Base-by-base conservation (phyloP, 1,140 invertebrate species). In the Eriocheir sinensis region DNA sequence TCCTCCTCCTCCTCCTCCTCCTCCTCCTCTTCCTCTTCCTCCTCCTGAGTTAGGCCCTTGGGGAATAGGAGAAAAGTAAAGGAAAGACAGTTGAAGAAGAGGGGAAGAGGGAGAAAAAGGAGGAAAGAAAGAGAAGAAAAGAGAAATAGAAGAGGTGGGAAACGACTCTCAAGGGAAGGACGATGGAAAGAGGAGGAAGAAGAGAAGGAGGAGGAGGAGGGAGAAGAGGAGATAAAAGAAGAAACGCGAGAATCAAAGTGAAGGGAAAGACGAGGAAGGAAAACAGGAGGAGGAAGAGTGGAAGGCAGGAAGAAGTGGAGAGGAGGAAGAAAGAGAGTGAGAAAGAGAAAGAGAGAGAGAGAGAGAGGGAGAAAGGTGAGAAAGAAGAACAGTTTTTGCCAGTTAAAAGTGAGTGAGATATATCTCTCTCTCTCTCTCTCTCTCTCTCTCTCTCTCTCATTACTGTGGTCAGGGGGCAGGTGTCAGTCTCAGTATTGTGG, bases 401-500 rank as follows among this genome's bases (percentile, higher is more conserved):
- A n/a, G 21, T 8, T 72, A 17, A n/a, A n/a, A 72, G 60, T 72
- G 8, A n/a, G n/a, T n/a, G 27, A n/a, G 60, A n/a, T 72, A 21
- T 72, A 21, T 72, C 60, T 72, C 60, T 72, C 60, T 72, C 60
- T 72, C 60, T 72, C 60, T 72, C 60, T 72, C 60, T 72, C 60
- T 72, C 60, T 72, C 60, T 72, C 60, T 72, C 60, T 72, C 60
- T 72, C 60, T 72, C 60, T 72, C 60, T 72, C 60, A 72, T 72
- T 72, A 72, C 60, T 72, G 60, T 72, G 60, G 60, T 72, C 60
- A 72, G 60, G 60, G 60, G 60, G 21, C 60, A 72, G 60, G 60
- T 72, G 60, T 72, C 60, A 72, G 60, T 72, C 60, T 72, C 60
- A 72, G 60, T 72, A 72, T 72, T 72, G 60, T 72, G 60, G 21